Evolutionary conservation across 2,888 invertebrate genomes (phyloP).

Genomic region (Eulithis testata): DNA sequence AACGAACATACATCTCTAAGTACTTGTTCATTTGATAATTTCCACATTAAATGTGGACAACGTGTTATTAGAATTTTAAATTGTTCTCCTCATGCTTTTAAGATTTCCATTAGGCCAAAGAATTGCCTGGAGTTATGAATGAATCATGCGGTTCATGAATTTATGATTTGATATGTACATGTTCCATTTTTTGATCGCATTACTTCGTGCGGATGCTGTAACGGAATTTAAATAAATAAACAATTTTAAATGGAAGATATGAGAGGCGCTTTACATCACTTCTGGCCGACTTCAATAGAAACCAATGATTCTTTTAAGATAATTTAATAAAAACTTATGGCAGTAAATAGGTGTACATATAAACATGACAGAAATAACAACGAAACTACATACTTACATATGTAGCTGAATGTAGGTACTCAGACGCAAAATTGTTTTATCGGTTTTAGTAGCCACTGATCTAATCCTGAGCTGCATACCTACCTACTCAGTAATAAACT

Average conservation of each 20-base stretch:
- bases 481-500: not conserved
- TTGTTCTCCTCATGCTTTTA: conserved; percentile 48
- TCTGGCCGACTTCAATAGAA: not conserved
- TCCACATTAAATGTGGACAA: not conserved
- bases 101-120: conserved; percentile 51
- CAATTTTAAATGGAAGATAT: conserved; percentile 14
- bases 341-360: too few species aligned
- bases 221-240: conserved; percentile 23
- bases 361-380: too few species aligned
- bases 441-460: not conserved
- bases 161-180: conserved; percentile 40
- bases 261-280: not conserved
- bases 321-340: too few species aligned
- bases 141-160: conserved; percentile 49
- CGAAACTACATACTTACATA: too few species aligned
- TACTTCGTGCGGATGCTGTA: conserved; percentile 30
- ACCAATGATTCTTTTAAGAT: too few species aligned
- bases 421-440: too few species aligned
- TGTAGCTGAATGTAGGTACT: too few species aligned
- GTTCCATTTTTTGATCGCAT: conserved; percentile 39
- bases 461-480: not conserved
- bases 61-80: conserved; percentile 59
- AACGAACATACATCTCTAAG: too few species aligned
- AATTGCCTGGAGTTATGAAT: conserved; percentile 56
- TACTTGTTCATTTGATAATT: not conserved